These are phyloP conservation scores for Andrena haemorrhoa DNA, from an alignment of 2,888 invertebrate genomes.

Conservation along the genomic window DNA sequence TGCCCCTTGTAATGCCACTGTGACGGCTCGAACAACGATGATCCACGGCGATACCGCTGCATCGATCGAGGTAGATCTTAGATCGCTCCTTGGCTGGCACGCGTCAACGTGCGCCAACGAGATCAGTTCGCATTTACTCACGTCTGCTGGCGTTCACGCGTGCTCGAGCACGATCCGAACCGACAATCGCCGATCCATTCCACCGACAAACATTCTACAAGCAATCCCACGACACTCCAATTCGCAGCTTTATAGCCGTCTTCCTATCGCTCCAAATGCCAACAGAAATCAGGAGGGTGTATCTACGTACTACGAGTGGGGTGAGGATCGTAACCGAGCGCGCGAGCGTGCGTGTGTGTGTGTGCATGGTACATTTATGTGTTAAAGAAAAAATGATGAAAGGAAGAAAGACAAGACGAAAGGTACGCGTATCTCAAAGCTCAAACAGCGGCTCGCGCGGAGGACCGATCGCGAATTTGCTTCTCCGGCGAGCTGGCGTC, in stretches of 20 bases:
- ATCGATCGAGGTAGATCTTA: constrained; percentile 57
- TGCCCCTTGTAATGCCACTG: constrained; percentile 63
- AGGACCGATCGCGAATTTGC: constrained; percentile 83
- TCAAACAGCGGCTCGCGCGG: constrained; percentile 85
- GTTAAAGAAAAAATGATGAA: constrained; percentile 37
- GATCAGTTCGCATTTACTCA: constrained; percentile 58
- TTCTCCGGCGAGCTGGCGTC: constrained; percentile 85
- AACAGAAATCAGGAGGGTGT: background rate
- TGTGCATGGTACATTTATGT: constrained; percentile 57
- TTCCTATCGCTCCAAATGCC: constrained; percentile 11
- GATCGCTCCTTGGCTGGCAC: constrained; percentile 62
- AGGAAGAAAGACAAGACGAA: constrained; percentile 69
- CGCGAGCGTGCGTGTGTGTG: constrained; percentile 53
- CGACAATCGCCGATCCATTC: background rate
- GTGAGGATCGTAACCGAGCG: constrained; percentile 56
- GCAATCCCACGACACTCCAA: background rate
- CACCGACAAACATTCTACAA: background rate
- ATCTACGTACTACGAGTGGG: too few species aligned
- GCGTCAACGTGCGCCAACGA: constrained; percentile 54
- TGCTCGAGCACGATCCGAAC: constrained; percentile 62
- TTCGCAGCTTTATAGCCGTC: constrained; percentile 15
- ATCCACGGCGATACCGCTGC: constrained; percentile 51
- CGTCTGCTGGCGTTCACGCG: constrained; percentile 62
- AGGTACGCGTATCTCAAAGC: constrained; percentile 83
- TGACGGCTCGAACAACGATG: constrained; percentile 58